A percentile compares a stretch with the other conserved stretches of the same genome.
phyloP scores from a whole-genome alignment of 2,888 invertebrate genomes.

The Drosophila recens region DNA sequence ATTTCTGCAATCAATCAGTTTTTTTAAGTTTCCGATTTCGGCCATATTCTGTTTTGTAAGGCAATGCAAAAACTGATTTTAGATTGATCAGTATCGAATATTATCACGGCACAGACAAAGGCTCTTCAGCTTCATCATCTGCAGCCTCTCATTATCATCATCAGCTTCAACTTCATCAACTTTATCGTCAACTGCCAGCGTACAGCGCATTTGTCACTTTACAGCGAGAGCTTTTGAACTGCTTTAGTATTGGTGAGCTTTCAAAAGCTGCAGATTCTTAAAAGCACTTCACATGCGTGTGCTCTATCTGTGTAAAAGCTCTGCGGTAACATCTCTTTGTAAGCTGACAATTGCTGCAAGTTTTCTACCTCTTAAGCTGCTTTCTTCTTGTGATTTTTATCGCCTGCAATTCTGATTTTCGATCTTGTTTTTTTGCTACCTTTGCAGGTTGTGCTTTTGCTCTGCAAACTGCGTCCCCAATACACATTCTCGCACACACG shows the following conservation, averaged over 20 bases:
- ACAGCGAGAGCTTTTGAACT: background rate
- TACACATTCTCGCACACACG: constrained; percentile 96
- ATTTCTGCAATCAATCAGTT: constrained; percentile 18
- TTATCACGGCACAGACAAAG: constrained; percentile 50
- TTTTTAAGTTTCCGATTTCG: constrained; percentile 53
- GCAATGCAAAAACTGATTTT: constrained; percentile 83
- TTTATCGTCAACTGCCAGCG: constrained; percentile 10
- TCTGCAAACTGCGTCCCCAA: constrained; percentile 96
- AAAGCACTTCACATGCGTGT: background rate
- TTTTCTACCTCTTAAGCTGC: constrained; percentile 9
- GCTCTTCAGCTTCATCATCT: constrained; percentile 24
- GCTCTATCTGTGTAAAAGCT: constrained; percentile 20
- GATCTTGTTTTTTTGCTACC: constrained; percentile 6
- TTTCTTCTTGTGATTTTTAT: background rate
- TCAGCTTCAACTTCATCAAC: constrained; percentile 6
- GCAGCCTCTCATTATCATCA: constrained; percentile 13
- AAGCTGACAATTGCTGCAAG: constrained; percentile 30
- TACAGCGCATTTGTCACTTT: constrained; percentile 27
- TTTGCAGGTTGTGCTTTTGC: constrained; percentile 94
- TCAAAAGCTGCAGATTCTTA: background rate
- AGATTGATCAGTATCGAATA: constrained; percentile 86
- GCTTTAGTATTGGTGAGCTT: constrained; percentile 23
- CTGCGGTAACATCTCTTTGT: background rate
- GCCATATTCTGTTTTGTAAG: constrained; percentile 51
- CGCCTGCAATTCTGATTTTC: background rate